Evolutionary conservation across 2,797 vertebrate genomes (phyloP).

Genomic region (Chrosomus eos): DNA sequence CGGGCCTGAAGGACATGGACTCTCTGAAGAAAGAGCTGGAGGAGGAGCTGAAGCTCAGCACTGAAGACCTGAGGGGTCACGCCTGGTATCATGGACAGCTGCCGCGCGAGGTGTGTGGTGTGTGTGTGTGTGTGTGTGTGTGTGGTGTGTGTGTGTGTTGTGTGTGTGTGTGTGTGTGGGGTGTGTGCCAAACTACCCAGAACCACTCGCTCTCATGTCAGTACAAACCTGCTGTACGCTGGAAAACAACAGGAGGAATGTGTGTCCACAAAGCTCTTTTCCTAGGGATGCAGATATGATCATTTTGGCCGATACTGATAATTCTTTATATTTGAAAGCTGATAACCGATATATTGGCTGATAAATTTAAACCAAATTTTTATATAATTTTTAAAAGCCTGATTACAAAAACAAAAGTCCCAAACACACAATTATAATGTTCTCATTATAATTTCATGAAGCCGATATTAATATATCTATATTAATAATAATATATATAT

Average conservation of each 20-base stretch:
- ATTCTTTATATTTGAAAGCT: too few relatives aligned
- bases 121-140: slow-evolving; percentile 78
- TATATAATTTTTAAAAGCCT: too few relatives aligned
- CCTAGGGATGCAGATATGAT: not conserved
- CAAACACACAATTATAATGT: too few relatives aligned
- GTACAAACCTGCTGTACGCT: not conserved
- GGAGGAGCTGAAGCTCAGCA: slow-evolving; percentile 83
- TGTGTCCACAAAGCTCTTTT: not conserved
- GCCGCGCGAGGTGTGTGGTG: slow-evolving; percentile 76
- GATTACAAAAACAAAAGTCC: too few relatives aligned
- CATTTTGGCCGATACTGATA: too few relatives aligned
- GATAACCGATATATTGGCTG: too few relatives aligned
- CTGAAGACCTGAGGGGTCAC: slow-evolving; percentile 80
- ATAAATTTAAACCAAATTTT: too few relatives aligned
- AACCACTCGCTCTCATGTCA: not conserved
- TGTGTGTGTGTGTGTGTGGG: too few relatives aligned
- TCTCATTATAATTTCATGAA: too few relatives aligned
- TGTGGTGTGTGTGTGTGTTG: not conserved
- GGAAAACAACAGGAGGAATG: not conserved
- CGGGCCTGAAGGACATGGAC: slow-evolving; percentile 70
- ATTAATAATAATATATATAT: too few relatives aligned
- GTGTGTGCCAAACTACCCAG: not conserved
- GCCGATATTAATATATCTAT: too few relatives aligned
- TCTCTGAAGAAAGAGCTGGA: slow-evolving; percentile 84
- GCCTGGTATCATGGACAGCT: slow-evolving; percentile 87